These are phyloP conservation scores for Lasaia peninsularis DNA, from an alignment of 1,140 invertebrate genomes.

Conservation along the genomic window DNA sequence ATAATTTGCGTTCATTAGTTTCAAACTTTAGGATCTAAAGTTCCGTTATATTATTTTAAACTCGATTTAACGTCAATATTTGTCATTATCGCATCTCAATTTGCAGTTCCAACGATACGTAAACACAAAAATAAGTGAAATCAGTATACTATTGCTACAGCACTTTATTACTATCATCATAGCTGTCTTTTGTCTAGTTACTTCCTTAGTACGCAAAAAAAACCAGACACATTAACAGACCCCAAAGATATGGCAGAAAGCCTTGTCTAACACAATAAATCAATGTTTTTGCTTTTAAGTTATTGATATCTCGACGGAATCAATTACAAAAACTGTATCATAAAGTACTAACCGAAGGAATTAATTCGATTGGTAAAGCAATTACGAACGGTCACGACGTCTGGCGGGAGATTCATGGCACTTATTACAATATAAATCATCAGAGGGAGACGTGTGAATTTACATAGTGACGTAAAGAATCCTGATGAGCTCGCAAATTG, in stretches of 20 bases:
- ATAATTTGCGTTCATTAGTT: too few species aligned
- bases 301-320: constrained; percentile 55
- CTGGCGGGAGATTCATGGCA: constrained; percentile 54
- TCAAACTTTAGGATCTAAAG: too few species aligned
- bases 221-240: constrained; percentile 30
- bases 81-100: too few species aligned
- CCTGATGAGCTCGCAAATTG: constrained; percentile 51
- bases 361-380: constrained; percentile 70
- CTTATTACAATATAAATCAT: constrained; percentile 55
- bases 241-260: constrained; percentile 4
- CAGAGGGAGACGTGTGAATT: constrained; percentile 47
- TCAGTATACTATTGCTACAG: too few species aligned
- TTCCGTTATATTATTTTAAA: too few species aligned
- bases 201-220: too few species aligned
- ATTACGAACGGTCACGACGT: constrained; percentile 67
- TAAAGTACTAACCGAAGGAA: constrained; percentile 63
- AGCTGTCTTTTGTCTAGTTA: too few species aligned
- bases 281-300: constrained; percentile 29
- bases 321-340: constrained; percentile 64
- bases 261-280: constrained; percentile 25
- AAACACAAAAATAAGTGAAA: too few species aligned
- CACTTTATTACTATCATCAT: too few species aligned
- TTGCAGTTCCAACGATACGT: too few species aligned
- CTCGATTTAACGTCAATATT: too few species aligned
- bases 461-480: constrained; percentile 50